A percentile compares a stretch with the other conserved stretches of the same genome.
phyloP scores from a whole-genome alignment of 2,797 vertebrate species.

The Loriculus beryllinus region DNA sequence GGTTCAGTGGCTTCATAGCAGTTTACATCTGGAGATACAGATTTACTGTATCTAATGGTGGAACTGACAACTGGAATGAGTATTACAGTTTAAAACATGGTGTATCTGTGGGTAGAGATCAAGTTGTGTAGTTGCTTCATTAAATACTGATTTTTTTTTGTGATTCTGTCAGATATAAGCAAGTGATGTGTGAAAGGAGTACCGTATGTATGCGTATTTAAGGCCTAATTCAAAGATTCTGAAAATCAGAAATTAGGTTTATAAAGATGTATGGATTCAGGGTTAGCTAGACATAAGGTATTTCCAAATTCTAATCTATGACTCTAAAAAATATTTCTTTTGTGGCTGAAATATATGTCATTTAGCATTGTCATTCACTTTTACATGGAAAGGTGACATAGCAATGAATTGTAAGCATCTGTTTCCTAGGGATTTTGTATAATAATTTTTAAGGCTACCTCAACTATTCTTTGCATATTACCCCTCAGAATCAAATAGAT shows the following conservation, averaged over 20 bases:
- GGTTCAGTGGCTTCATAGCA: not conserved
- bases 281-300: not conserved
- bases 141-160: not conserved
- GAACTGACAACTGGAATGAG: not conserved
- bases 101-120: not conserved
- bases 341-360: not conserved
- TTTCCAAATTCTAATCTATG: not conserved
- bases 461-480: not conserved
- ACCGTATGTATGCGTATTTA: not conserved
- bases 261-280: not conserved
- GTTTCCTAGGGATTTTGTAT: not conserved
- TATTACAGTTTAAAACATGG: not conserved
- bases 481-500: not conserved
- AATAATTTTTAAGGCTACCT: not conserved
- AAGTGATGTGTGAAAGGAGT: not conserved
- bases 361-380: not conserved
- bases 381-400: not conserved
- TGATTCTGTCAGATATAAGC: not conserved
- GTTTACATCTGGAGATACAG: conserved; percentile 2
- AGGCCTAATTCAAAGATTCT: not conserved
- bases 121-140: not conserved
- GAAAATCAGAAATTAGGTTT: not conserved
- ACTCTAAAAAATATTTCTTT: not conserved
- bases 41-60: not conserved
- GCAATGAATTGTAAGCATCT: not conserved